phyloP scores from a whole-genome alignment of 2,797 vertebrate genomes.

The Nothura maculosa region DNA sequence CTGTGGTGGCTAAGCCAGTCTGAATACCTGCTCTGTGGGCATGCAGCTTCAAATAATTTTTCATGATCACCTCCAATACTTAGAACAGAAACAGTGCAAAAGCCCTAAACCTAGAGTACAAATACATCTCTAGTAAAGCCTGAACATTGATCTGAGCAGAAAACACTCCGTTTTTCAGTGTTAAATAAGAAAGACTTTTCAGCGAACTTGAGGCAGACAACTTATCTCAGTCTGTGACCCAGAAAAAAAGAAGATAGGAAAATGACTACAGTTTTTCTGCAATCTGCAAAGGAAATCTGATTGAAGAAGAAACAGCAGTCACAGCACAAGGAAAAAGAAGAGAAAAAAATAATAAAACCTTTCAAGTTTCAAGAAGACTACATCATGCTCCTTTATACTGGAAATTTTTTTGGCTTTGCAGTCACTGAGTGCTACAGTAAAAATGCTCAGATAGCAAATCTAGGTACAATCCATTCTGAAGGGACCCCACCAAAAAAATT shows the following conservation, averaged over 20 bases:
- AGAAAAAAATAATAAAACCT: too few species aligned
- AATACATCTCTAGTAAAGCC: conserved; percentile 15
- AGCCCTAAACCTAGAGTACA: conserved; percentile 13
- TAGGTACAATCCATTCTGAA: not conserved
- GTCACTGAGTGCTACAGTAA: not conserved
- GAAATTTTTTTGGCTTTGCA: not conserved
- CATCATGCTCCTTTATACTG: not conserved
- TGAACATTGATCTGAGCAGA: not conserved
- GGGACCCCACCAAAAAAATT: not conserved
- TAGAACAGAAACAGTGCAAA: conserved; percentile 45
- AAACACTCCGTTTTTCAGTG: not conserved
- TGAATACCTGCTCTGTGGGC: conserved; percentile 31
- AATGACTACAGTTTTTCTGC: not conserved
- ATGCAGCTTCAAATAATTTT: conserved; percentile 8
- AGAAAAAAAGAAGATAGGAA: not conserved
- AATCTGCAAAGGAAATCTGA: not conserved
- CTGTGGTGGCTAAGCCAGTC: not conserved
- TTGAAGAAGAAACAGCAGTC: not conserved
- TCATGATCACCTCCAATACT: conserved; percentile 31
- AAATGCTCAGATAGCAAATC: not conserved
- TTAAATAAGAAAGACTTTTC: conserved; percentile 35
- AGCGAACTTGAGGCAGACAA: not conserved
- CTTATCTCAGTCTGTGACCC: not conserved
- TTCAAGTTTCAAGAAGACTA: not conserved
- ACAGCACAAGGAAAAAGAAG: not conserved